Conservation (phyloP, 2,797 vertebrate species). For the Orestias chungarensis region DNA sequence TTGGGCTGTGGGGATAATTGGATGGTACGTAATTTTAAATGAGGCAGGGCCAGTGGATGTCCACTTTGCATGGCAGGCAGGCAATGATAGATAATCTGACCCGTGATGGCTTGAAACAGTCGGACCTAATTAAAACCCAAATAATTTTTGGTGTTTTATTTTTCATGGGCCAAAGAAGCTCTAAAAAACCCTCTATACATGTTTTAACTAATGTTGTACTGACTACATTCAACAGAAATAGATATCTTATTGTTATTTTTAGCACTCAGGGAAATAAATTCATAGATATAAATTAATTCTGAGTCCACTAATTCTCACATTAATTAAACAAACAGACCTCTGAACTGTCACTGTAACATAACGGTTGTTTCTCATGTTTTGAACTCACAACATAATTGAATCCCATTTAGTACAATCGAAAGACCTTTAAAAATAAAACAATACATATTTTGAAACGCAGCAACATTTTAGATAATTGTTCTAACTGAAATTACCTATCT, state of each 20-base stretch:
- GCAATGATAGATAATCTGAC: conserved; percentile 63
- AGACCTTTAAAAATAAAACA: not conserved
- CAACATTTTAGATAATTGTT: not conserved
- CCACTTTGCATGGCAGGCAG: conserved; percentile 37
- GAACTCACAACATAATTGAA: not conserved
- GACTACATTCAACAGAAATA: not conserved
- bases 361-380: not conserved
- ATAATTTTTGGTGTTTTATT: conserved; percentile 19
- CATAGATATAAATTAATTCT: conserved; percentile 17
- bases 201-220: not conserved
- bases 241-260: not conserved
- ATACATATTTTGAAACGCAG: conserved; percentile 1
- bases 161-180: conserved; percentile 1
- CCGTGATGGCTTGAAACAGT: conserved; percentile 51
- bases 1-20: conserved; percentile 58
- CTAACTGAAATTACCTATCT: no score
- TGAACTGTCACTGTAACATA: not conserved
- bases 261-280: conserved; percentile 16
- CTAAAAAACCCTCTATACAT: not conserved
- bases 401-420: not conserved
- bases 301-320: conserved; percentile 1
- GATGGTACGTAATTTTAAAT: conserved; percentile 62
- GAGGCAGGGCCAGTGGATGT: conserved; percentile 53
- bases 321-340: conserved; percentile 23
- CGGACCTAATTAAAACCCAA: conserved; percentile 54